phyloP scores from a whole-genome alignment of 2,113 vertebrate species.

The Plectropomus leopardus region DNA sequence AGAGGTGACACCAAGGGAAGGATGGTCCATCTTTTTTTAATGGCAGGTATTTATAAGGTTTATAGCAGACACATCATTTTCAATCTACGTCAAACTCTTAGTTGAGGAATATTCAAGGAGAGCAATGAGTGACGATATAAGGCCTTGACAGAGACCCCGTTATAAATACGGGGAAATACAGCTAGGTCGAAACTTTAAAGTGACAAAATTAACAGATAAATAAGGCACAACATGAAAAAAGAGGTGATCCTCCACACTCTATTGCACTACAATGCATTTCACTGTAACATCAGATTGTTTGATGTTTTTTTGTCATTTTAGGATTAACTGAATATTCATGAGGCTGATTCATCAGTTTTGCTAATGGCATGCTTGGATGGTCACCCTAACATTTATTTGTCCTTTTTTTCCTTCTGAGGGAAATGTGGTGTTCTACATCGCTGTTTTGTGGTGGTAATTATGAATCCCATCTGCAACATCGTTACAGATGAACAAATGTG shows the following conservation, averaged over 20 bases:
- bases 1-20: constrained; percentile 50
- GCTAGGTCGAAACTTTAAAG: constrained; percentile 24
- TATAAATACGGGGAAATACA: constrained; percentile 13
- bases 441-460: constrained; percentile 55
- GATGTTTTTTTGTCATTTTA: constrained; percentile 37
- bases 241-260: background rate
- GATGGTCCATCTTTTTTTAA: constrained; percentile 63
- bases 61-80: constrained; percentile 52
- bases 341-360: constrained; percentile 46
- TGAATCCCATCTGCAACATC: constrained; percentile 57
- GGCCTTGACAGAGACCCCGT: constrained; percentile 11
- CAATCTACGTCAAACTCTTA: constrained; percentile 13
- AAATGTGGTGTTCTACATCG: constrained; percentile 41
- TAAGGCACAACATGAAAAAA: constrained; percentile 46
- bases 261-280: constrained; percentile 12
- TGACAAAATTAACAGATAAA: constrained; percentile 43
- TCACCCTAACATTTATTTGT: constrained; percentile 36
- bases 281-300: constrained; percentile 8
- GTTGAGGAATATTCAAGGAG: constrained; percentile 24
- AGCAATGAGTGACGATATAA: constrained; percentile 3
- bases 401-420: constrained; percentile 20
- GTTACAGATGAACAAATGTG: constrained; percentile 32
- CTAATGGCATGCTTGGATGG: constrained; percentile 49
- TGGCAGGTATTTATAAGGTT: constrained; percentile 56
- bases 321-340: constrained; percentile 49